Percentiles rank a stretch among this genome's conserved stretches.
phyloP scores from a whole-genome alignment of 2,888 invertebrate species.

The Biston betularia region DNA sequence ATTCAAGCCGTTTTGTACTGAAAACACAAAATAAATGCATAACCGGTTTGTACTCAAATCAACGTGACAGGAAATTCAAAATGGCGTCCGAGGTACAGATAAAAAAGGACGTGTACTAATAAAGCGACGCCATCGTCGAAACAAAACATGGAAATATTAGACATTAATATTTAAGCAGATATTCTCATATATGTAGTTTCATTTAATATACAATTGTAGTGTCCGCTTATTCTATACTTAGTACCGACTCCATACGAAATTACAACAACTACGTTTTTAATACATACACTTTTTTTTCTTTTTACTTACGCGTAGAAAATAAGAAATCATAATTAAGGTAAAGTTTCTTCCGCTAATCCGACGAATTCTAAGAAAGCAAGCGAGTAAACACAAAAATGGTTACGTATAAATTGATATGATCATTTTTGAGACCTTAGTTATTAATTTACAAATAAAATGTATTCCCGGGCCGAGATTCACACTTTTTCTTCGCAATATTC shows the following conservation, averaged over 20 bases:
- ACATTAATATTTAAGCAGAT: slow-evolving; percentile 60
- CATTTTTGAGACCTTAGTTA: slow-evolving; percentile 71
- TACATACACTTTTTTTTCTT: slow-evolving; percentile 68
- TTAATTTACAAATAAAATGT: slow-evolving; percentile 64
- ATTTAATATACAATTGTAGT: slow-evolving; percentile 73
- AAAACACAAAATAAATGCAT: slow-evolving; percentile 46
- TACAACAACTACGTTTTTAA: slow-evolving; percentile 76
- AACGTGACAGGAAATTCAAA: slow-evolving; percentile 42
- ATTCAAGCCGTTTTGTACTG: slow-evolving; percentile 61
- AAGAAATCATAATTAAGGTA: slow-evolving; percentile 63
- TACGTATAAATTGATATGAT: slow-evolving; percentile 86
- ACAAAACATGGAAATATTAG: slow-evolving; percentile 29
- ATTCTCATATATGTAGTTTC: slow-evolving; percentile 58
- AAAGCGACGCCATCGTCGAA: slow-evolving; percentile 34
- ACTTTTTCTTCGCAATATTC: slow-evolving; percentile 12
- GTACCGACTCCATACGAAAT: slow-evolving; percentile 77
- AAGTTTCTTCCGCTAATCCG: slow-evolving; percentile 46
- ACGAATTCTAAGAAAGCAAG: slow-evolving; percentile 72
- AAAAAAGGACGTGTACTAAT: slow-evolving; percentile 19
- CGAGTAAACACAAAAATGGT: slow-evolving; percentile 64
- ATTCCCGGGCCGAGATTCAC: slow-evolving; percentile 48
- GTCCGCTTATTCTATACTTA: slow-evolving; percentile 67
- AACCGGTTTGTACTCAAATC: slow-evolving; percentile 33
- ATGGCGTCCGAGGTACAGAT: slow-evolving; percentile 46
- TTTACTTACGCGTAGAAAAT: slow-evolving; percentile 61